Evolutionary conservation across 1,140 invertebrate genomes (phyloP), one percentile per base, ranked within the genome.

Genomic region (Aphelenchoides besseyi): DNA sequence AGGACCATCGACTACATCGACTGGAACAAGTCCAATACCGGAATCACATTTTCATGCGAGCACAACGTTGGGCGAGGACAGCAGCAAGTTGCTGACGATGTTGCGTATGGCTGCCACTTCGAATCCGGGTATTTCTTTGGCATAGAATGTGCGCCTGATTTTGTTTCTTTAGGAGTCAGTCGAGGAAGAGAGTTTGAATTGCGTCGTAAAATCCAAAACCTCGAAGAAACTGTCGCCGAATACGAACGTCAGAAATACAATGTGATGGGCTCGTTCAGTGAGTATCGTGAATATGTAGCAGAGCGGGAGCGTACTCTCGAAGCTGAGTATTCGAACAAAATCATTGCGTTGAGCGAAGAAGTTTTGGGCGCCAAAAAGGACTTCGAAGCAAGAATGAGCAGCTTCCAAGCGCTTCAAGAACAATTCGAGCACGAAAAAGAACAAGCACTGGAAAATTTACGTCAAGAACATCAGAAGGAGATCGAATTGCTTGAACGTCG

Each of bases 401-500:
- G 69, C 61, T 83, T 83, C 63, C 81, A 83, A 72, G 76, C 79
- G 12, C 68, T 83, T 28, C 82, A 82, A 79, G 82, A 83, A 33
- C 79, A 83, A 62, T 83, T 83, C 48, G 82, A 83, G 54, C 54
- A 78, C n/a, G 82, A 83, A 57, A 83, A 83, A 55, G 82, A 83
- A 64, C 80, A 82, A 52, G 80, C 82, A 0, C 48, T 83, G 41
- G 82, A 83, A 59, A 83, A 84, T 55, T 69, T 83, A 37, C 59
- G 82, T 9, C 76, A 84, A 70, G 82, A 83, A 41, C 82, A 83
- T 59, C 82, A 84, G 66, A 82, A 82, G 32, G 82, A 83, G 59
- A 83, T 83, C 64, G 80, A 83, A 67, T 41, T 78, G 0, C 37
- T 83, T 5, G 82, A 83, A 57, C 82, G 79, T 36, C 36, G 82